Evolutionary conservation across 2,888 invertebrate genomes (phyloP), one percentile per base, ranked within the genome.

Genomic region (Pherbina coryleti): DNA sequence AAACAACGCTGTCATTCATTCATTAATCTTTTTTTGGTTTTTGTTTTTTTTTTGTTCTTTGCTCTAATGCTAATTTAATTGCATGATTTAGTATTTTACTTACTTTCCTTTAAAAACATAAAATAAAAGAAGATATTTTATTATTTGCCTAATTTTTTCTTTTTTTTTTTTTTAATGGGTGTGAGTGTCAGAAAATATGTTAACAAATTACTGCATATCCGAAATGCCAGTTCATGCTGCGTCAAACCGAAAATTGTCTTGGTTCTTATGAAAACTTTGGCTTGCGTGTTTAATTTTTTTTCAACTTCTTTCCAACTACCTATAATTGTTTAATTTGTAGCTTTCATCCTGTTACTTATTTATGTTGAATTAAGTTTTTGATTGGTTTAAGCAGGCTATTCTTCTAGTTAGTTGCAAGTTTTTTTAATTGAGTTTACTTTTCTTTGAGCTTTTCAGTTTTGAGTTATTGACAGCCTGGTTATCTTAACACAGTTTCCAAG

Each of bases 1-100:
- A 60, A 57, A 57, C n/a, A 9, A 11, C 28, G 22, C 34, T 25
- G 22, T 60, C 57, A 28, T 60, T 60, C 70, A 70, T 81, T 82
- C 86, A 86, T 86, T 86, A 85, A 86, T 86, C 86, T 86, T 86
- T 78, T 85, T 85, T 84, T n/a, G n/a, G n/a, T n/a, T 82, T 81
- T 80, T 9, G 14, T 34, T n/a, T n/a, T 34, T 37, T 55, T 71
- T 1, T 11, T 44, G 25, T 49, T 70, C 22, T 17, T n/a, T 28
- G 17, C 37, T n/a, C 82, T 81, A 73, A 81, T 79, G 69, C 71
- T 80, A 76, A 79, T 78, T 80, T 81, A 80, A 81, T 81, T 81
- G 81, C 79, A 81, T 80, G 81, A 79, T 60, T 77, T 60, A 75
- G 19, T 49, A 57, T 72, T 72, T 25, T 49, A 4, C 44, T 17